A percentile compares a stretch with the other conserved stretches of the same genome.
phyloP scores from a whole-genome alignment of 1,140 invertebrate genomes.

The Tetramorium parvispinum region DNA sequence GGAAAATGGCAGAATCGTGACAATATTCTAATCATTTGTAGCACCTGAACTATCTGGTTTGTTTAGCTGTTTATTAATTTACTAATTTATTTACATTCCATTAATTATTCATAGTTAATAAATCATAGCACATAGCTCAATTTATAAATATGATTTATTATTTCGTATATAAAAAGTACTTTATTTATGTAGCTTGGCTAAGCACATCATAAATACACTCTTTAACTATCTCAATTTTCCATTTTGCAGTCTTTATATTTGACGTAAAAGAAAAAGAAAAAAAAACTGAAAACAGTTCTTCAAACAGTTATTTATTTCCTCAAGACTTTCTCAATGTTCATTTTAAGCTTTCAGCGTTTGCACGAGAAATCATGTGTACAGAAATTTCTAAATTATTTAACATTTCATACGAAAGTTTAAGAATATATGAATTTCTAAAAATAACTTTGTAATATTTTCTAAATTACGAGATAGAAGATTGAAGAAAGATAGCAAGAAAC shows the following conservation, averaged over 20 bases:
- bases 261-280: not conserved
- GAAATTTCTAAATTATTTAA: conserved; percentile 1
- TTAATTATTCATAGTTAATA: not conserved
- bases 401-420: not conserved
- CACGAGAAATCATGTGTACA: not conserved
- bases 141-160: not conserved
- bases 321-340: not conserved
- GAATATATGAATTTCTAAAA: not conserved
- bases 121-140: not conserved
- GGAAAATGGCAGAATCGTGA: conserved; percentile 14
- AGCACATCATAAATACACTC: not conserved
- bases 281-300: not conserved
- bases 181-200: too few species aligned
- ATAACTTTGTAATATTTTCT: not conserved
- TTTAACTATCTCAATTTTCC: not conserved
- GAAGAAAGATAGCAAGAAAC: not conserved
- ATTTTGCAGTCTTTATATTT: conserved; percentile 4
- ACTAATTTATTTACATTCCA: not conserved
- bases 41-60: not conserved
- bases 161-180: too few species aligned
- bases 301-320: not conserved
- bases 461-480: not conserved
- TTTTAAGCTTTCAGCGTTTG: not conserved
- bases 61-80: too few species aligned
- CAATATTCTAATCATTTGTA: not conserved